Percentiles rank a stretch among this genome's conserved stretches.
These are phyloP conservation scores for Gallinago paraguaiae DNA, from an alignment of 2,113 vertebrate genomes.

Conservation along the genomic window DNA sequence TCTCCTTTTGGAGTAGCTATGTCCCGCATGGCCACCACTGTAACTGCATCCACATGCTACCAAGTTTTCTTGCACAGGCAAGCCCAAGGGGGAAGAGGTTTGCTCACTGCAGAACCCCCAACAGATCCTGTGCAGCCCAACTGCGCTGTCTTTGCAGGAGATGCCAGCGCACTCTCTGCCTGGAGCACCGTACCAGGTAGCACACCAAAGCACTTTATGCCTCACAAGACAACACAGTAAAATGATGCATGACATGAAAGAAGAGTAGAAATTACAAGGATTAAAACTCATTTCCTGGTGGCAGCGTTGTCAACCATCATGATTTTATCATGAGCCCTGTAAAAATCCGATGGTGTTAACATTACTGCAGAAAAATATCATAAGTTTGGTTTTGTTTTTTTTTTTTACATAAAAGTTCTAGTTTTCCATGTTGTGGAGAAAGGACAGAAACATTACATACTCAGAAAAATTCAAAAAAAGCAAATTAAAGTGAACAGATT, in stretches of 20 bases:
- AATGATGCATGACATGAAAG: neutral
- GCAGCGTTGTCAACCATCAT: neutral
- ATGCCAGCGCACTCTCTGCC: neutral
- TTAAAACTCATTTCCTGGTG: constrained; percentile 2
- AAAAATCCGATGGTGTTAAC: neutral
- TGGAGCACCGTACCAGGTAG: neutral
- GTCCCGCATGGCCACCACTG: neutral
- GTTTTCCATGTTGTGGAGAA: neutral
- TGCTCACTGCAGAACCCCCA: neutral
- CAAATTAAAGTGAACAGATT: neutral
- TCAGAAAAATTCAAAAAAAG: neutral
- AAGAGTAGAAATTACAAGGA: neutral
- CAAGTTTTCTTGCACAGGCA: neutral
- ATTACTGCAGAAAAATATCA: neutral
- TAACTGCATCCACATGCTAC: constrained; percentile 28
- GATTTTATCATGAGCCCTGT: neutral
- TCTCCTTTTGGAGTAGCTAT: neutral
- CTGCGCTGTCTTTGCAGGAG: neutral
- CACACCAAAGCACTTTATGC: neutral
- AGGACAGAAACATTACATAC: neutral
- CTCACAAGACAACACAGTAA: neutral
- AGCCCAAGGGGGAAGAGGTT: neutral
- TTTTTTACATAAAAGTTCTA: neutral
- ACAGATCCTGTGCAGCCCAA: neutral
- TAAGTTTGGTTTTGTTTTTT: neutral